Evolutionary conservation across 2,888 invertebrate species (phyloP).

Genomic region (Trissolcus japonicus): DNA sequence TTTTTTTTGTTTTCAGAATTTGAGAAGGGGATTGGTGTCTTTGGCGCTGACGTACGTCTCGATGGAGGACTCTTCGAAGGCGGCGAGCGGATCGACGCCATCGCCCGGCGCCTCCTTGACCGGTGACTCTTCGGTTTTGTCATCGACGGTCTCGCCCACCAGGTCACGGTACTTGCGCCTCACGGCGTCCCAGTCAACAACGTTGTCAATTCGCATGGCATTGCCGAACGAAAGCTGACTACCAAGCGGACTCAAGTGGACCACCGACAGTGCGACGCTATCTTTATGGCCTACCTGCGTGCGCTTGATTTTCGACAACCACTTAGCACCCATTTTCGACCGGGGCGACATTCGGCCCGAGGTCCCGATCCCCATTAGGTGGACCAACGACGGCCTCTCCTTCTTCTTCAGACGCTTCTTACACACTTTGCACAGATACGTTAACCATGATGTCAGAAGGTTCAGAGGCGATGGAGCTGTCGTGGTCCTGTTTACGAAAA

Average conservation of each 20-base stretch:
- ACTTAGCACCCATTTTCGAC: slow-evolving; percentile 91
- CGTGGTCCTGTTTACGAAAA: slow-evolving; percentile 82
- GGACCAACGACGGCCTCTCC: slow-evolving; percentile 89
- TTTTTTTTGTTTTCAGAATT: slow-evolving; percentile 25
- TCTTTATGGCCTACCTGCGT: slow-evolving; percentile 88
- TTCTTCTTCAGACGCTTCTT: slow-evolving; percentile 83
- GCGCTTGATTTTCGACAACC: slow-evolving; percentile 92
- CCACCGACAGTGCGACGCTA: slow-evolving; percentile 87
- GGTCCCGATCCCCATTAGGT: slow-evolving; percentile 87
- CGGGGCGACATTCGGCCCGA: slow-evolving; percentile 85
- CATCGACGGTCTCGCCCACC: slow-evolving; percentile 80
- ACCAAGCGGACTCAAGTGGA: slow-evolving; percentile 89
- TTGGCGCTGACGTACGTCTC: slow-evolving; percentile 52
- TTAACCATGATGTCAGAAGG: slow-evolving; percentile 94
- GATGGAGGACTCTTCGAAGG: slow-evolving; percentile 59
- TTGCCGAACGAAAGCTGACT: slow-evolving; percentile 87
- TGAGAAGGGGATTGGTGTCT: slow-evolving; percentile 55
- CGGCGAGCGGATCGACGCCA: slow-evolving; percentile 56
- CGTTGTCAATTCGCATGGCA: slow-evolving; percentile 89
- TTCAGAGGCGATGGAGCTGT: slow-evolving; percentile 99
- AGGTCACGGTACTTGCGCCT: slow-evolving; percentile 91
- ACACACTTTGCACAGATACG: slow-evolving; percentile 89
- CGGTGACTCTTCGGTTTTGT: slow-evolving; percentile 60
- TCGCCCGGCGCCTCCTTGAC: slow-evolving; percentile 60
- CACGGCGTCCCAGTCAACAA: slow-evolving; percentile 93